These are phyloP conservation scores for Aethes cnicana DNA, from an alignment of 2,888 invertebrate genomes.

Conservation along the genomic window DNA sequence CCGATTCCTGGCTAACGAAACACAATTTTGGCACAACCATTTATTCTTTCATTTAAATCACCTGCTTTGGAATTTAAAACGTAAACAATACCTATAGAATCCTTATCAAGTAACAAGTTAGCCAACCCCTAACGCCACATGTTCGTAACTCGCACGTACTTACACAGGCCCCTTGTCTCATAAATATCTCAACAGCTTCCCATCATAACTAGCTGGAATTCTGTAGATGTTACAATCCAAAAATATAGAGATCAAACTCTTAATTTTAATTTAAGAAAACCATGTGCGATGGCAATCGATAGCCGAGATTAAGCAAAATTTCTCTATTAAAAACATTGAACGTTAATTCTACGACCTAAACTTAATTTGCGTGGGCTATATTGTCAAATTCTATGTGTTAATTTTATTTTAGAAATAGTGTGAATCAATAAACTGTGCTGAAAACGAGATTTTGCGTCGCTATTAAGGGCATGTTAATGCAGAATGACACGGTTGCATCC, in stretches of 20 bases:
- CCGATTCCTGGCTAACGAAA: slow-evolving; percentile 50
- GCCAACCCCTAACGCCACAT: slow-evolving; percentile 22
- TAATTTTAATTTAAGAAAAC: slow-evolving; percentile 2
- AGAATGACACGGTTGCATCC: slow-evolving; percentile 73
- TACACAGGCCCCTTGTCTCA: slow-evolving; percentile 9
- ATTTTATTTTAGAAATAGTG: slow-evolving; percentile 23
- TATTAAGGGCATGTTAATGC: slow-evolving; percentile 62
- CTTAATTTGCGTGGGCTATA: neutral
- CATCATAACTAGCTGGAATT: slow-evolving; percentile 25
- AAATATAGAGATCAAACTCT: too few relatives aligned
- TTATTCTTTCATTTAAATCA: slow-evolving; percentile 36
- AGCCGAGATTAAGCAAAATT: slow-evolving; percentile 16
- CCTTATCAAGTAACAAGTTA: slow-evolving; percentile 28
- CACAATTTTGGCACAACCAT: slow-evolving; percentile 60
- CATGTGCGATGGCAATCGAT: slow-evolving; percentile 22
- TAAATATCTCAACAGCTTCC: neutral
- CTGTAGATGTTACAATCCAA: slow-evolving; percentile 29
- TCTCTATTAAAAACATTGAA: neutral
- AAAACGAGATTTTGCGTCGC: slow-evolving; percentile 63
- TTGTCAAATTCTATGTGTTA: slow-evolving; percentile 13
- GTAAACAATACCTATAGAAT: slow-evolving; percentile 28
- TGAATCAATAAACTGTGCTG: slow-evolving; percentile 33
- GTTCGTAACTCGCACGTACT: slow-evolving; percentile 23
- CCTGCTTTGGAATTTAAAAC: slow-evolving; percentile 26
- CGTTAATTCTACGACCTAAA: neutral